These are phyloP conservation scores for Pyrocoelia pectoralis DNA, from an alignment of 2,888 invertebrate genomes.

Conservation along the genomic window DNA sequence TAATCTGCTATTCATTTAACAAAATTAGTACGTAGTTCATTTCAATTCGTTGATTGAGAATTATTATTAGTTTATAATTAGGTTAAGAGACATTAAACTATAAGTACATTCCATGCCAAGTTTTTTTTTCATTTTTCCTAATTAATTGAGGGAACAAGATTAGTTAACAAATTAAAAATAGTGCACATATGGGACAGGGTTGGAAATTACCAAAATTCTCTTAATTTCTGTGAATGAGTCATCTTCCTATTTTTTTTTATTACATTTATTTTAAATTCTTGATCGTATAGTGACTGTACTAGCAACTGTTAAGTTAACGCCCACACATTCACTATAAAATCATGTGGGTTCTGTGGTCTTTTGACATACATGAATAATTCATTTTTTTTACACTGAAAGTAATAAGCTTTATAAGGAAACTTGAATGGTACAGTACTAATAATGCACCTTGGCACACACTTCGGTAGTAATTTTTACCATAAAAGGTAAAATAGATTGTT, in stretches of 20 bases:
- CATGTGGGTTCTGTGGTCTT: conserved; percentile 46
- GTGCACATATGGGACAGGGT: background rate
- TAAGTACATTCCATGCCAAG: conserved; percentile 28
- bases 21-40: background rate
- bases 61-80: conserved; percentile 52
- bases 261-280: conserved; percentile 35
- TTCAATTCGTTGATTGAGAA: no score
- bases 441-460: background rate
- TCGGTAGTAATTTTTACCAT: background rate
- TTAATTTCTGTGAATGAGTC: conserved; percentile 33
- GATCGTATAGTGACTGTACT: conserved; percentile 41
- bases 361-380: conserved; percentile 44
- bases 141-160: background rate
- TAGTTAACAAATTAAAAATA: conserved; percentile 8
- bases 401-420: conserved; percentile 38
- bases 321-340: conserved; percentile 43
- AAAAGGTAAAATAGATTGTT: background rate
- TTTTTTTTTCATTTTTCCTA: conserved; percentile 15
- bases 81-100: conserved; percentile 53
- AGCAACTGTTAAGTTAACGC: conserved; percentile 40
- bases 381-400: conserved; percentile 30
- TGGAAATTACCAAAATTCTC: conserved; percentile 10
- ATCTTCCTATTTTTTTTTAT: conserved; percentile 32
- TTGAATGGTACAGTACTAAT: conserved; percentile 18
- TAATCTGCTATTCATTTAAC: background rate